Base-by-base conservation (phyloP, 30 jellyfish, hydroid and myxozoan genomes). In the Aurelia aurita region DNA sequence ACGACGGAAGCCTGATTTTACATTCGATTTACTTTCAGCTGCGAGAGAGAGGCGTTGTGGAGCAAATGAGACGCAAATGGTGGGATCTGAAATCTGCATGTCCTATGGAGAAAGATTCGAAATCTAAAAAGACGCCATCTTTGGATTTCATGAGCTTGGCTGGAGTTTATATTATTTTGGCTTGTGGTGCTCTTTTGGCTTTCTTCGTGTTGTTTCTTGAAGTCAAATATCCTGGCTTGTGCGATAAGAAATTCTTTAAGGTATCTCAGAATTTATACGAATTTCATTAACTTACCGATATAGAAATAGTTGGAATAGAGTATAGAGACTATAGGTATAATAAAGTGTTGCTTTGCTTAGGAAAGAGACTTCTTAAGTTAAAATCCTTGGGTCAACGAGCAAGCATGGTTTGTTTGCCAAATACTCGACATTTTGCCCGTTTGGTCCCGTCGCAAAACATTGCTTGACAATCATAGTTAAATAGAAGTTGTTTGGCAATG, bases 61-160 rank as follows among this genome's bases (percentile, higher is more conserved):
- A 90, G 43, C 81, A 63, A 58, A 74, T 82, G 70, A 90, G 97
- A 25, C 69, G 80, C 26, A 84, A 77, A 77, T 90, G 97, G 97
- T 90, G 97, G 97, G 96, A 90, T 72, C 66, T 31, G 63, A 72
- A 78, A 44, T 90, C 97, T 2, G 81, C 87, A 27, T 90, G 97
- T 68, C 84, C 83, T 0, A 21, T 64, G 0, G 69, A 47, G n/a
- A 55, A 31, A 1, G 88, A 82, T 1, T 59, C 68, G 27, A 69
- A 75, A 18, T 81, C 65, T 51, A 91, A 73, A 25, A 82, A 74
- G 82, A 58, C 84, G 2, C 58, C 90, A 15, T 79, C 97, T 2
- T 87, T 90, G 46, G 91, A 90, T 45, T 62, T 90, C 58, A 75
- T 84, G 81, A 90, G 90, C 62, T 43, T 90, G 65, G 97, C 97